Evolutionary conservation across 53 echinoderm and acorn worm species (phyloP).

Genomic region (Paelopatides confundens): DNA sequence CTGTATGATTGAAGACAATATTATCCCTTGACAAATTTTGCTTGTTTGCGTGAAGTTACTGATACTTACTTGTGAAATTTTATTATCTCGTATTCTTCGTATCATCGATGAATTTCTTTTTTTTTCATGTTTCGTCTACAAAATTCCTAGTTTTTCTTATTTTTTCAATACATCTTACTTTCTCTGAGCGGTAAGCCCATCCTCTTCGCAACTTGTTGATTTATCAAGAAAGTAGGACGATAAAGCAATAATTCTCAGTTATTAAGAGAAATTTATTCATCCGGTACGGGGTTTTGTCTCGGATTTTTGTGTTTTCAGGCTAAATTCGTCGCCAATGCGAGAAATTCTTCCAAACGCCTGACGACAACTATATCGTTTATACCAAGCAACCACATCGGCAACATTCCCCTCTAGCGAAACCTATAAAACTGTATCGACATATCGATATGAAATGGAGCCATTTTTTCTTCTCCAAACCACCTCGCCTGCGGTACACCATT

Average conservation of each 20-base stretch:
- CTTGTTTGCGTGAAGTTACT: no score
- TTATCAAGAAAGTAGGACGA: conserved; percentile 8
- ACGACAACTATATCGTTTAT: background rate
- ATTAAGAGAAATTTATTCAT: conserved; percentile 35
- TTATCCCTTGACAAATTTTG: no score
- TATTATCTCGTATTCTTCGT: no score
- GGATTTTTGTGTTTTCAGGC: conserved; percentile 26
- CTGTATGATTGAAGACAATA: no score
- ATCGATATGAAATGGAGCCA: conserved; percentile 36
- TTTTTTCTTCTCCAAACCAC: background rate
- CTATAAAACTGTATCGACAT: conserved; percentile 9
- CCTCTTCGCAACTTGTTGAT: no score
- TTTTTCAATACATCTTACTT: no score
- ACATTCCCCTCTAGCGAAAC: conserved; percentile 9
- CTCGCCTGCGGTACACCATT: background rate
- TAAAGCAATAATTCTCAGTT: background rate
- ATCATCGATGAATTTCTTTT: no score
- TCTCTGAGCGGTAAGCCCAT: no score
- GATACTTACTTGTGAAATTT: no score
- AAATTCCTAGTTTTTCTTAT: no score
- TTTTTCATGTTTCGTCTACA: no score
- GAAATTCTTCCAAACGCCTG: background rate
- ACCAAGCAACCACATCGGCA: background rate
- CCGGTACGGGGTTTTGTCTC: background rate
- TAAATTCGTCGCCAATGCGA: conserved; percentile 6